phyloP scores from a whole-genome alignment of 2,113 vertebrate species.

The Eubucco bourcierii region DNA sequence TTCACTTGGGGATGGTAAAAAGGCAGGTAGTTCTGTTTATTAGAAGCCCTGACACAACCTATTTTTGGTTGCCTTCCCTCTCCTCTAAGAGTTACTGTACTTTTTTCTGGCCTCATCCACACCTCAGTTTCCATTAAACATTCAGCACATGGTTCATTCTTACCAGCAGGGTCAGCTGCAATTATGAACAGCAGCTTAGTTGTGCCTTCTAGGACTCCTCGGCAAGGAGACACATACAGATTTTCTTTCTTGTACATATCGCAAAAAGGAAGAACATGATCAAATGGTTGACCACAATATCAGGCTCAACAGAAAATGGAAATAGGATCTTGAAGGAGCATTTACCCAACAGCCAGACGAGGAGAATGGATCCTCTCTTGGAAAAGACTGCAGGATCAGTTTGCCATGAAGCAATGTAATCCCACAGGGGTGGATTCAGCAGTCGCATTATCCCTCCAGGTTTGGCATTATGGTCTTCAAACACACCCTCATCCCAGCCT shows the following conservation, averaged over 20 bases:
- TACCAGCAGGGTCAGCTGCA: neutral
- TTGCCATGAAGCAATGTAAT: neutral
- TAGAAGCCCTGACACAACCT: neutral
- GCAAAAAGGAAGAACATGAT: neutral
- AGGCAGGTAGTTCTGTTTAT: neutral
- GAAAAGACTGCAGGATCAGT: neutral
- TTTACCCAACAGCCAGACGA: neutral
- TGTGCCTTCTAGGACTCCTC: neutral
- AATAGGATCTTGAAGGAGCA: neutral
- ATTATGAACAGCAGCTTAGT: neutral
- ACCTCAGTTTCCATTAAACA: conserved; percentile 2
- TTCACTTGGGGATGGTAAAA: neutral
- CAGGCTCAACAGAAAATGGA: neutral
- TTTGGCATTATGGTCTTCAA: neutral
- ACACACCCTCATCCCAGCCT: rapidly evolving
- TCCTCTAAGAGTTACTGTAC: neutral
- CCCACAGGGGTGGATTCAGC: neutral
- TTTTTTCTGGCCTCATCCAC: neutral
- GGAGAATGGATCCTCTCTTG: neutral
- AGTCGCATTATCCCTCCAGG: neutral
- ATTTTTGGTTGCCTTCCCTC: conserved; percentile 18
- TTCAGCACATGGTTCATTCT: neutral
- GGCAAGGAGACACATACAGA: neutral
- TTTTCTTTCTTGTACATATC: neutral
- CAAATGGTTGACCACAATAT: neutral